Evolutionary conservation across 2,113 vertebrate genomes (phyloP).

Genomic region (Paramormyrops kingsleyae): DNA sequence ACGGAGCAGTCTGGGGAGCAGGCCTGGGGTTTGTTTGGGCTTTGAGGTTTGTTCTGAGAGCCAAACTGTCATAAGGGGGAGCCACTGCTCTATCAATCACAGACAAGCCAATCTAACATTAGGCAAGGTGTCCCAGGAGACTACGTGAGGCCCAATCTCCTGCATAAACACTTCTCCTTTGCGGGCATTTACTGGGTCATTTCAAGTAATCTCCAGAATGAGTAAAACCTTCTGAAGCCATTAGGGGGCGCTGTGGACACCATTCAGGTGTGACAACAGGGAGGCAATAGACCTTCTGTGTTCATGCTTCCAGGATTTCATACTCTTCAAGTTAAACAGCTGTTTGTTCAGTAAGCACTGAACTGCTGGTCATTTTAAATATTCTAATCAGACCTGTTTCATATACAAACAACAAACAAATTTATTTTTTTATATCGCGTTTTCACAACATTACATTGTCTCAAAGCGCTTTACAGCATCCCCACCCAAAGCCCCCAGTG

Average conservation of each 20-base stretch:
- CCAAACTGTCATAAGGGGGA: background rate
- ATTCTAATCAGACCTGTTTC: background rate
- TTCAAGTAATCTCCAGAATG: background rate
- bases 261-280: background rate
- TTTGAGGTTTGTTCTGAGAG: background rate
- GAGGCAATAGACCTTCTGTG: background rate
- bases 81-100: background rate
- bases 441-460: too few species aligned
- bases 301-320: background rate
- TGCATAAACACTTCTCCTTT: background rate
- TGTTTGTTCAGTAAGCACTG: background rate
- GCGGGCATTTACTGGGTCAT: background rate
- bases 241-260: background rate
- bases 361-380: background rate
- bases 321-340: background rate
- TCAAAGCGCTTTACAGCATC: too few species aligned
- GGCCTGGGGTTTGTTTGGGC: background rate
- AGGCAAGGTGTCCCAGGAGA: background rate
- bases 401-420: background rate
- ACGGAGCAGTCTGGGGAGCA: background rate
- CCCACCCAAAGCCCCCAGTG: too few species aligned
- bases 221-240: background rate
- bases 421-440: too few species aligned
- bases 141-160: background rate
- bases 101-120: background rate